Base-by-base conservation (phyloP, 2,888 invertebrate species). In the Ophonus ardosiacus region DNA sequence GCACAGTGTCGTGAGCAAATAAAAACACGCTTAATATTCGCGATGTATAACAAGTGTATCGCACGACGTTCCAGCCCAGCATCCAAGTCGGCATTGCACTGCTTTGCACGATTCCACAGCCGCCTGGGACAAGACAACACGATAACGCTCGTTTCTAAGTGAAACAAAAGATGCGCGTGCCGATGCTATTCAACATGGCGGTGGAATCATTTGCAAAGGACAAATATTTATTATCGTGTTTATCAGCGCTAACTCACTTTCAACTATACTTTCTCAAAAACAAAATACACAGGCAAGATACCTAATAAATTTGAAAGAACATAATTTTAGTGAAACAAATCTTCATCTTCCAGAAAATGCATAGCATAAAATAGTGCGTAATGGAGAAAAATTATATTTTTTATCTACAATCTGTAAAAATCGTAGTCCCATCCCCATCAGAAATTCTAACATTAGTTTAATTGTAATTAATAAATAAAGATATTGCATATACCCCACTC, bases 21-120 rank as follows among this genome's bases (percentile, higher is more conserved):
- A 78, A 78, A 56, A 78, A 78, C 80, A 80, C 18, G 18, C 80
- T 80, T 80, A 80, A 80, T 61, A 80, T 80, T 80, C 80, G 59
- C 38, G 21, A 80, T 78, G 78, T 74, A 74, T 74, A 74, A 74
- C 74, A 74, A 74, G 74, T 74, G 74, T 74, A 74, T 74, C 74
- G 74, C 21, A 38, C 68, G n/a, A 68, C 24, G 59, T 59, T 63
- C 63, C 24, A 68, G 59, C 59, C 18, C 65, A 65, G 21, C 74
- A 51, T 74, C 74, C 31, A 31, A 68, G 68, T 68, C 31, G 68
- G 68, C 38, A 31, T 13, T 68, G 68, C 68, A 68, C 68, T 13
- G 21, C 21, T 18, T 59, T 59, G 59, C 59, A 24, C 63, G 63
- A 63, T 63, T 63, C 63, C 63, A 24, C 13, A 18, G 63, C 63